Percentiles rank a stretch among this genome's conserved stretches.
Conservation (phyloP, 1,140 invertebrate genomes). For the Hylaeus volcanicus region DNA sequence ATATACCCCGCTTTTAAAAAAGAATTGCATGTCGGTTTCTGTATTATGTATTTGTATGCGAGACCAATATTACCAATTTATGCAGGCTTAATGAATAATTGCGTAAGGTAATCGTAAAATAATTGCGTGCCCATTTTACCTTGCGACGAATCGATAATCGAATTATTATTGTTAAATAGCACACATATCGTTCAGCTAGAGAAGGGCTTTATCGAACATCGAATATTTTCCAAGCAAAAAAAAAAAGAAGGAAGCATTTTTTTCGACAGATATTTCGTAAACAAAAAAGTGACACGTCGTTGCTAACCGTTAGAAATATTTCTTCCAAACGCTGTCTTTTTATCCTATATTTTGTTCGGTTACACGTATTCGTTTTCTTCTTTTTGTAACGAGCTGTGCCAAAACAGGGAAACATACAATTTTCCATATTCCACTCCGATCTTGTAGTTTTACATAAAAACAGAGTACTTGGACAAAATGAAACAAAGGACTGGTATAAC, state of each 20-base stretch:
- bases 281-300: neutral
- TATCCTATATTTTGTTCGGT: conserved; percentile 28
- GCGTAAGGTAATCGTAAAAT: conserved; percentile 32
- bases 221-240: conserved; percentile 55
- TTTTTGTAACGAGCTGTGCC: conserved; percentile 71
- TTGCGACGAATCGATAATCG: conserved; percentile 36
- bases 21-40: conserved; percentile 57
- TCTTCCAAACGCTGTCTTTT: conserved; percentile 41
- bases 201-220: conserved; percentile 48
- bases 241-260: neutral
- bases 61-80: conserved; percentile 51
- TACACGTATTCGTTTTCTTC: conserved; percentile 32
- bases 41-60: conserved; percentile 57
- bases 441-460: conserved; percentile 52
- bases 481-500: conserved; percentile 58
- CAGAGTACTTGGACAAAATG: conserved; percentile 6
- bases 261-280: conserved; percentile 1
- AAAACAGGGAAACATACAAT: conserved; percentile 61
- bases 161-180: conserved; percentile 52
- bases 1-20: conserved; percentile 54
- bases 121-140: conserved; percentile 33
- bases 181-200: conserved; percentile 60
- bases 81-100: conserved; percentile 36
- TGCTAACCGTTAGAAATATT: conserved; percentile 43
- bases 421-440: conserved; percentile 43